phyloP scores from a whole-genome alignment of 2,797 vertebrate genomes.

The Centropyge bicolor region DNA sequence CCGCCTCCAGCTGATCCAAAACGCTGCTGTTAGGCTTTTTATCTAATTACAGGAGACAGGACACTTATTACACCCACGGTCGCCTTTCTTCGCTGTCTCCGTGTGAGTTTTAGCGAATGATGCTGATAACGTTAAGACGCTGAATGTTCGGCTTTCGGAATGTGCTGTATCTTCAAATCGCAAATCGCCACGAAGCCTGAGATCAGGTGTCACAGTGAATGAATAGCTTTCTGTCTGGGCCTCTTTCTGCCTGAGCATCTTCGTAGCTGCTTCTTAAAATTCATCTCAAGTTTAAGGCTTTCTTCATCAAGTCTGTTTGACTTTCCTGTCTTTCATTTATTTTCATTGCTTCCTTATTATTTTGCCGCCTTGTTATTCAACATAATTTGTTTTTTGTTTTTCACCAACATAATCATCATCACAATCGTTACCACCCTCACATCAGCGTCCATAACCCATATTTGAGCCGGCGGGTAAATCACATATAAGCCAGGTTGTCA shows the following conservation, averaged over 20 bases:
- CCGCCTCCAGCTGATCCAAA: constrained; percentile 22
- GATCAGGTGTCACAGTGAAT: not conserved
- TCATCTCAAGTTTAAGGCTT: not conserved
- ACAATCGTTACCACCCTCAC: not conserved
- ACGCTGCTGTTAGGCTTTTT: constrained; percentile 33
- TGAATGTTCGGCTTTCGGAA: not conserved
- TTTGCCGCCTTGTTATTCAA: constrained; percentile 4
- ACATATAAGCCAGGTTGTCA: constrained; percentile 30
- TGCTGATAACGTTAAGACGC: not conserved
- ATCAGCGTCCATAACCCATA: constrained; percentile 5
- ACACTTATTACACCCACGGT: constrained; percentile 30
- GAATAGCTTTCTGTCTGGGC: not conserved
- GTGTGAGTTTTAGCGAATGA: constrained; percentile 6
- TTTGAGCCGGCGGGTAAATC: constrained; percentile 20
- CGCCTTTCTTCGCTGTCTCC: constrained; percentile 10
- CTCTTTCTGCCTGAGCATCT: not conserved
- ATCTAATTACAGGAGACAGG: constrained; percentile 40
- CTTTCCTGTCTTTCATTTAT: not conserved
- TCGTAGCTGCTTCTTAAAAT: not conserved
- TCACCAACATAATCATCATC: not conserved
- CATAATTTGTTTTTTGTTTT: not conserved
- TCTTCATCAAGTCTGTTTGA: not conserved
- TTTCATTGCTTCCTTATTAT: not conserved
- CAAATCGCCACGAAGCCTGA: not conserved
- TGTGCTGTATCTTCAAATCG: not conserved